A percentile compares a stretch with the other conserved stretches of the same genome.
Evolutionary conservation across 2,113 vertebrate species (phyloP).

Genomic region (Prunella himalayana): DNA sequence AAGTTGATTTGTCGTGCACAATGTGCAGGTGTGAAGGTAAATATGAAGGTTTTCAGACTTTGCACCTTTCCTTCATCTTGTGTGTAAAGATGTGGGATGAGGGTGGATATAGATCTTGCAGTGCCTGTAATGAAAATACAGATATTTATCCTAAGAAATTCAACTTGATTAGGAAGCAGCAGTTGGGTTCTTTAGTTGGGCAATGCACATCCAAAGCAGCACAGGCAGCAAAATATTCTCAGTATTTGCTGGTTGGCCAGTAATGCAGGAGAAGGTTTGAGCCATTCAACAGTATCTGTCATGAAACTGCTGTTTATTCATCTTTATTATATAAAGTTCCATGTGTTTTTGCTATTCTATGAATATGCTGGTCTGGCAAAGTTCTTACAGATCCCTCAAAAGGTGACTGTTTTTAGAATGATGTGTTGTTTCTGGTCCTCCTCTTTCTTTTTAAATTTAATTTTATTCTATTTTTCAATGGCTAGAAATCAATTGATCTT

Average conservation of each 20-base stretch:
- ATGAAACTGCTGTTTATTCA: conserved; percentile 32
- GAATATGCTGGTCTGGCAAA: conserved; percentile 24
- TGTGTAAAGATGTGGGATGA: background rate
- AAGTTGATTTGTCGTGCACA: background rate
- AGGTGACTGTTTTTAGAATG: conserved; percentile 54
- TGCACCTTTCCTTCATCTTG: background rate
- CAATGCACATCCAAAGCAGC: background rate
- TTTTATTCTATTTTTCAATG: conserved; percentile 25
- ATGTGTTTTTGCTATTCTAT: conserved; percentile 57
- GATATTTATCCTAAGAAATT: background rate
- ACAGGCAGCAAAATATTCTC: background rate
- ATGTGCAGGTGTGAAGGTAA: background rate
- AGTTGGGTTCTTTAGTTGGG: background rate
- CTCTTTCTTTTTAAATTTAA: background rate
- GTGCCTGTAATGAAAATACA: background rate
- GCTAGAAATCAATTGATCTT: conserved; percentile 48
- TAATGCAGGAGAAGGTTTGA: background rate
- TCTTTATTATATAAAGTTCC: conserved; percentile 35
- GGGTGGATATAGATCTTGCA: background rate
- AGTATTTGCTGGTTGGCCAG: background rate
- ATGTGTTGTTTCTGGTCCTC: conserved; percentile 52
- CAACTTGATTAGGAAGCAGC: background rate
- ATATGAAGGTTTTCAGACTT: background rate
- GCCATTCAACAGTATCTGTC: conserved; percentile 13
- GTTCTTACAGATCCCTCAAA: conserved; percentile 22